Evolutionary conservation across 2,888 invertebrate genomes (phyloP).

Genomic region (Orchestes rusci): DNA sequence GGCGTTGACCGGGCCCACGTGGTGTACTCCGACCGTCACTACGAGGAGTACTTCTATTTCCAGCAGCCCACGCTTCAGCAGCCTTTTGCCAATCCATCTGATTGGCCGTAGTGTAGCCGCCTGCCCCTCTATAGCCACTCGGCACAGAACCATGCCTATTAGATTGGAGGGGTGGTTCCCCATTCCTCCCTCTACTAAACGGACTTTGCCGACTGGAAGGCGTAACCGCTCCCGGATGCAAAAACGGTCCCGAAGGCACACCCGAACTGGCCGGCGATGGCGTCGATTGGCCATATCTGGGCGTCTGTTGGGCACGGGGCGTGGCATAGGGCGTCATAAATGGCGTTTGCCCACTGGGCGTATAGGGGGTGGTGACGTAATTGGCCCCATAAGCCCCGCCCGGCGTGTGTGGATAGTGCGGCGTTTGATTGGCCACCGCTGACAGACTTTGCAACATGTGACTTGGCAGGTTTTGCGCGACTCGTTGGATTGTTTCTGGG

Average conservation of each 20-base stretch:
- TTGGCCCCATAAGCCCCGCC: conserved; percentile 57
- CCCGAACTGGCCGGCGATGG: conserved; percentile 41
- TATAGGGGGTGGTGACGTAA: conserved; percentile 81
- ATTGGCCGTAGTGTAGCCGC: conserved; percentile 44
- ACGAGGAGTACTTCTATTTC: conserved; percentile 44
- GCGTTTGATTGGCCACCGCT: conserved; percentile 64
- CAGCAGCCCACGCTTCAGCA: conserved; percentile 75
- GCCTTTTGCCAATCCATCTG: conserved; percentile 82
- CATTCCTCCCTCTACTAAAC: too few species aligned
- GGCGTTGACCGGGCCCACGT: conserved; percentile 3
- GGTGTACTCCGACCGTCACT: conserved; percentile 42
- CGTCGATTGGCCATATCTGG: conserved; percentile 53
- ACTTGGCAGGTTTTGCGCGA: conserved; percentile 61
- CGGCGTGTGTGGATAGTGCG: conserved; percentile 67
- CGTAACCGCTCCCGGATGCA: conserved; percentile 51
- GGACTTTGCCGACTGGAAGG: conserved; percentile 43
- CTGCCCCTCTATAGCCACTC: conserved; percentile 14
- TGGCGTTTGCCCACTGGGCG: conserved; percentile 87
- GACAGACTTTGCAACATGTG: conserved; percentile 65
- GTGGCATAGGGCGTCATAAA: conserved; percentile 89
- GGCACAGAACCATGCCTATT: conserved; percentile 24
- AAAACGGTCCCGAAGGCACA: conserved; percentile 48
- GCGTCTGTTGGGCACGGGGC: conserved; percentile 61
- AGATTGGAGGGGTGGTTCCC: too few species aligned
- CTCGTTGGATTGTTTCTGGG: conserved; percentile 61